Conservation (phyloP, 1,140 invertebrate species). For the Penaeus japonicus region DNA sequence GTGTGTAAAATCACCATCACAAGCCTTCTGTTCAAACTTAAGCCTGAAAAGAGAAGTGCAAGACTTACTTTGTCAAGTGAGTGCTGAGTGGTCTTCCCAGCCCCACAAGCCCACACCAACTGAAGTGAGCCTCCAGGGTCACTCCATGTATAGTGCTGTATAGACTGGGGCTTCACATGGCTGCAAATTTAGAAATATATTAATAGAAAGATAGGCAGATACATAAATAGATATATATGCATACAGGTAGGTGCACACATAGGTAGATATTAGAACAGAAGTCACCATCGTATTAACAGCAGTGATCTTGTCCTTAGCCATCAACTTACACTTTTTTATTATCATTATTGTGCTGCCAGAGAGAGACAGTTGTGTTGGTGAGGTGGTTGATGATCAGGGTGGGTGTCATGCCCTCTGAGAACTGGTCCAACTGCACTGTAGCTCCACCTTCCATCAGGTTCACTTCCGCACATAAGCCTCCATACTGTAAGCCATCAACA, state of each 20-base stretch:
- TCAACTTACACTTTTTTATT: conserved; percentile 30
- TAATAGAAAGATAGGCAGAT: background rate
- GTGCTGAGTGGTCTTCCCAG: background rate
- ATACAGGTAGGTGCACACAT: no score
- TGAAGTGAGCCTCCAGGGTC: background rate
- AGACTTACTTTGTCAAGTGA: background rate
- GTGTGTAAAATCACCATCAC: no score
- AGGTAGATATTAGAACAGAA: background rate
- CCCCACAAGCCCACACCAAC: background rate
- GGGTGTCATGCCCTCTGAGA: conserved; percentile 16
- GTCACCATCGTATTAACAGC: background rate
- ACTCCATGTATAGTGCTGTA: background rate
- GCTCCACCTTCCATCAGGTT: conserved; percentile 40
- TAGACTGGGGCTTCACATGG: background rate
- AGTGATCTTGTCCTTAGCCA: background rate
- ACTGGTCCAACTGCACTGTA: conserved; percentile 42
- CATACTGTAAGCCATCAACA: conserved; percentile 27
- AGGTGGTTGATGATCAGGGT: conserved; percentile 45
- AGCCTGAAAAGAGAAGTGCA: no score
- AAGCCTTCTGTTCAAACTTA: no score
- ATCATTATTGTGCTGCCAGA: conserved; percentile 47
- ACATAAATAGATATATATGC: background rate
- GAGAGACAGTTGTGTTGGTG: conserved; percentile 20
- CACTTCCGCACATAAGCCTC: conserved; percentile 46
- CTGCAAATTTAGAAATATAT: background rate